Percentiles rank a stretch among this genome's conserved stretches.
phyloP scores from a whole-genome alignment of 2,888 invertebrate genomes.

The Andrena dorsata region DNA sequence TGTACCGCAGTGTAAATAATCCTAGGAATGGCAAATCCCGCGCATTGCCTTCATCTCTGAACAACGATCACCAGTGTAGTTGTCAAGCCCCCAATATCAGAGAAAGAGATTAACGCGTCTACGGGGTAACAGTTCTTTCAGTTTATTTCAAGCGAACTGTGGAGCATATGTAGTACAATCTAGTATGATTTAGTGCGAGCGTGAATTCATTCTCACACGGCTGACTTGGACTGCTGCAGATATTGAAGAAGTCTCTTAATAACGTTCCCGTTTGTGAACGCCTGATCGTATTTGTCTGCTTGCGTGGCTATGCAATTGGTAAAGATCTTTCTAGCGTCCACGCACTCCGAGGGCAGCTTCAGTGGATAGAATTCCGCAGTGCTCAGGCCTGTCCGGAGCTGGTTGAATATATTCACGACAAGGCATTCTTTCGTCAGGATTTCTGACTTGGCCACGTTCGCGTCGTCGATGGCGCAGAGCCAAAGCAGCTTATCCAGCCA shows the following conservation, averaged over 20 bases:
- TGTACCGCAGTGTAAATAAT: too few relatives aligned
- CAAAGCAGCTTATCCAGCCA: constrained; percentile 79
- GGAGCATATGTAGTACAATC: neutral
- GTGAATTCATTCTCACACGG: neutral
- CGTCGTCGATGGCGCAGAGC: constrained; percentile 76
- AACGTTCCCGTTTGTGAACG: constrained; percentile 72
- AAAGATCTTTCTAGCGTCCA: constrained; percentile 59
- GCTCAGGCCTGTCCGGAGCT: constrained; percentile 75
- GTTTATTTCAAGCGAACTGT: neutral
- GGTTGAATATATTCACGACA: constrained; percentile 77
- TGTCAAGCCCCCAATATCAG: too few relatives aligned
- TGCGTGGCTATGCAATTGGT: constrained; percentile 67
- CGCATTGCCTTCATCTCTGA: too few relatives aligned
- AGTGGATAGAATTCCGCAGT: constrained; percentile 69
- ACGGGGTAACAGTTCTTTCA: neutral
- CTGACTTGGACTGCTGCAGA: constrained; percentile 54
- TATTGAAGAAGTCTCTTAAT: constrained; percentile 70
- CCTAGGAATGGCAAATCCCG: too few relatives aligned
- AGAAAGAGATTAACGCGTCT: too few relatives aligned
- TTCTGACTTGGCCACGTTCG: constrained; percentile 67
- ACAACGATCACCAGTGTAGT: too few relatives aligned
- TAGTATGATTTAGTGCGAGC: neutral
- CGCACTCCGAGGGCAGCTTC: constrained; percentile 60
- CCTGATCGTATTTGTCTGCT: neutral
- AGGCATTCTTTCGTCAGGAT: constrained; percentile 77